Evolutionary conservation across 2,797 vertebrate genomes (phyloP).

Genomic region (Limnodromus scolopaceus): DNA sequence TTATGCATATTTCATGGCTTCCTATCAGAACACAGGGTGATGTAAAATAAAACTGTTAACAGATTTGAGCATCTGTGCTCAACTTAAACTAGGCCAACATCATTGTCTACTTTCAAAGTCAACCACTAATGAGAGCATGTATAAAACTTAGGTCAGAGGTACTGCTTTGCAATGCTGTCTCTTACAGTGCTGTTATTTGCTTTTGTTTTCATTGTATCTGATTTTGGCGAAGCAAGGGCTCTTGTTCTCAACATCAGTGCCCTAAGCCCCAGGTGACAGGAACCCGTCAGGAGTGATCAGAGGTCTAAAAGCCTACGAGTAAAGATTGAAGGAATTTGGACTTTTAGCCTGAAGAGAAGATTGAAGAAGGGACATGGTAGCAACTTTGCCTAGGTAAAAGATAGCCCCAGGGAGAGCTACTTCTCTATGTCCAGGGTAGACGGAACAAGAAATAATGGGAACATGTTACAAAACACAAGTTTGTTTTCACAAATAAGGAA

Average conservation of each 20-base stretch:
- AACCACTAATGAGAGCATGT: neutral
- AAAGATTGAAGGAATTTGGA: neutral
- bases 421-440: neutral
- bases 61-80: neutral
- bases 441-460: neutral
- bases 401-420: neutral
- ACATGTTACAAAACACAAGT: neutral
- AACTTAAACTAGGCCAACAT: neutral
- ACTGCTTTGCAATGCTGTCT: neutral
- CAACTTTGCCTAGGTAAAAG: neutral
- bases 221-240: neutral
- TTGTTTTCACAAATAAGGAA: neutral
- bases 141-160: neutral
- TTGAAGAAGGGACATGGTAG: neutral
- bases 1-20: slow-evolving; percentile 51
- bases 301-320: neutral
- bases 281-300: neutral
- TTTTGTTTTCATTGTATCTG: neutral
- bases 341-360: neutral
- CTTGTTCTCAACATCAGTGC: neutral
- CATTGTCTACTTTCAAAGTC: neutral
- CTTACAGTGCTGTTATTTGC: neutral
- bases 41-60: slow-evolving; percentile 19
- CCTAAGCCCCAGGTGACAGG: neutral
- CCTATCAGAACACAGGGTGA: neutral